Conservation (phyloP, 2,888 invertebrate species). For the Himalopsyche kuldschensis region DNA sequence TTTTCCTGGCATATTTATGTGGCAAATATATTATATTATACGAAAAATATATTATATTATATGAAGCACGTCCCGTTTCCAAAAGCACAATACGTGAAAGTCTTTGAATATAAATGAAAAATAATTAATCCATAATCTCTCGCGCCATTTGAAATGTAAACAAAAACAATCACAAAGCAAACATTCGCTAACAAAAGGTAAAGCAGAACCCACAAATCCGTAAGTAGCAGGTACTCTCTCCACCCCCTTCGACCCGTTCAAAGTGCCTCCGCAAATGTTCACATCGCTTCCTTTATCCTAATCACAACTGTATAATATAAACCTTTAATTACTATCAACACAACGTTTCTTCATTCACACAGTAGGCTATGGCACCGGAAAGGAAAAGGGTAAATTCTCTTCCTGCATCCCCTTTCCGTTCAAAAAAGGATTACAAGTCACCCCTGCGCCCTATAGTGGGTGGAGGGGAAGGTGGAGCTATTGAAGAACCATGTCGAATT, state of each 20-base stretch:
- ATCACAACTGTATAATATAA: constrained; percentile 45
- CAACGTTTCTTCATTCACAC: constrained; percentile 48
- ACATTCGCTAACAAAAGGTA: constrained; percentile 30
- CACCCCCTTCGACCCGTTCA: constrained; percentile 19
- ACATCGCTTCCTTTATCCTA: constrained; percentile 37
- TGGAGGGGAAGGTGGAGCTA: neutral
- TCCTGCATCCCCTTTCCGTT: constrained; percentile 38
- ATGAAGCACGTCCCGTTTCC: neutral
- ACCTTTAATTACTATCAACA: constrained; percentile 63
- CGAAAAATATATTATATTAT: too few relatives aligned
- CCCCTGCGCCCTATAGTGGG: constrained; percentile 5
- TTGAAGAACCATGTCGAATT: neutral
- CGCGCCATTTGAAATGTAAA: constrained; percentile 39
- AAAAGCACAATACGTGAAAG: constrained; percentile 8
- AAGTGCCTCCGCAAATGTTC: constrained; percentile 35
- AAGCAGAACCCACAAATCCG: constrained; percentile 29
- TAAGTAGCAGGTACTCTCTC: constrained; percentile 43
- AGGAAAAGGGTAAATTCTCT: constrained; percentile 48
- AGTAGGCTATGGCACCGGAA: constrained; percentile 45
- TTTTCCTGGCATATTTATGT: too few relatives aligned
- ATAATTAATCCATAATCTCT: constrained; percentile 39
- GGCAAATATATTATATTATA: too few relatives aligned
- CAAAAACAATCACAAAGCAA: constrained; percentile 40
- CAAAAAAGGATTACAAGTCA: constrained; percentile 39
- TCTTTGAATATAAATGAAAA: constrained; percentile 34